phyloP scores from a whole-genome alignment of 2,888 invertebrate genomes.

The Bombylius discolor region DNA sequence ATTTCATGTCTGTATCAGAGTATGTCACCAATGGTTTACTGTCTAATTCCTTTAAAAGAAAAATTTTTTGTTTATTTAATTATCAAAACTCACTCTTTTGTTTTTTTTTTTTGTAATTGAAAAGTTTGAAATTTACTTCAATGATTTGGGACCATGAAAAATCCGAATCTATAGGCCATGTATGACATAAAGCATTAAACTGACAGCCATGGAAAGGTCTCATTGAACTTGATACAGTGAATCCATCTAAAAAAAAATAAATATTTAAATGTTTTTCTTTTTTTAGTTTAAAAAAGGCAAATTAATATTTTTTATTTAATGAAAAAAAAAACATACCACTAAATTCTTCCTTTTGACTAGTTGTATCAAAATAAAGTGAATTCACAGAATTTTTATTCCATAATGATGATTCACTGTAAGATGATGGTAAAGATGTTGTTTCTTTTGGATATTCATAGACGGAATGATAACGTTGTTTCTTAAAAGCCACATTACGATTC shows the following conservation, averaged over 20 bases:
- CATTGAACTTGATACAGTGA: conserved; percentile 17
- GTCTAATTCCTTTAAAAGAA: conserved; percentile 4
- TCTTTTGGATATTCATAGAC: conserved; percentile 76
- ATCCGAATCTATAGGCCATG: conserved; percentile 19
- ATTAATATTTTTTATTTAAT: background rate
- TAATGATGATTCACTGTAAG: conserved; percentile 17
- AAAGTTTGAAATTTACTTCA: conserved; percentile 7
- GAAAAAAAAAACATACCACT: conserved; percentile 1
- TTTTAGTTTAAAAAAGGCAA: background rate
- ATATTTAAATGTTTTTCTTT: too few species aligned
- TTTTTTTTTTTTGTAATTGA: too few species aligned
- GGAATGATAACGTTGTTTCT: conserved; percentile 70
- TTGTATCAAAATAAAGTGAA: background rate
- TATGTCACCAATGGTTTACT: conserved; percentile 8
- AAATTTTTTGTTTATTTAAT: background rate
- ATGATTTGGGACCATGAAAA: conserved; percentile 19
- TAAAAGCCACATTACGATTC: conserved; percentile 55
- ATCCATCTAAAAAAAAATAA: conserved; percentile 14
- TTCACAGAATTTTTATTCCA: conserved; percentile 9
- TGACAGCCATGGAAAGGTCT: conserved; percentile 18
- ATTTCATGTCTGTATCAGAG: conserved; percentile 5
- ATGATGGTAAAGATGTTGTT: conserved; percentile 26
- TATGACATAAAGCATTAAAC: conserved; percentile 17
- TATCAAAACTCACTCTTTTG: too few species aligned
- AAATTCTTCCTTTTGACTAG: conserved; percentile 9